Evolutionary conservation across 2,888 invertebrate genomes (phyloP), one percentile per base, ranked within the genome.

Genomic region (Portevinia maculata): DNA sequence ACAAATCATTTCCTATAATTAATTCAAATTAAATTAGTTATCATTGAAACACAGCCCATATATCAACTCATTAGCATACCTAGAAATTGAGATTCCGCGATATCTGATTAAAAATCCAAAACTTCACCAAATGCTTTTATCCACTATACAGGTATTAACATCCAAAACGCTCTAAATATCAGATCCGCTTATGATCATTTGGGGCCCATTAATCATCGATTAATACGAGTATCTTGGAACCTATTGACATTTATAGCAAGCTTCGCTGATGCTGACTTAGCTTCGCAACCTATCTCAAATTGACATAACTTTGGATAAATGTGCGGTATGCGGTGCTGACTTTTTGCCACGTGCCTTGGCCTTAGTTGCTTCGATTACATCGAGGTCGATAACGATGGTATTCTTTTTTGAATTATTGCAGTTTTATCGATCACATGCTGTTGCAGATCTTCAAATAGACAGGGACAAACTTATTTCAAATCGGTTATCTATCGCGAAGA

Each of bases 151-250:
- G 34, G 53, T 67, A 15, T 53, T 41, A 34, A 44, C 46, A 48
- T 50, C 41, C 15, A 59, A 70, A 60, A 8, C 50, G 50, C 30
- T 60, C 59, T 24, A 59, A 70, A 70, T 70, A 59, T n/a, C 50
- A 70, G 41, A 59, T 28, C 19, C 24, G 24, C 15, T 9, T 11
- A 11, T 44, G 53, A 55, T 44, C 32, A 67, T 39, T 39, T 21
- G 9, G 13, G 15, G 30, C 0, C 28, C 32, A 70, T 55, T 41
- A 50, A 59, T 50, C 48, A 50, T n/a, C 50, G 21, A 32, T 50
- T 19, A 59, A 39, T 48, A 39, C 30, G 59, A 69, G 70, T n/a
- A n/a, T 64, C 24, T 64, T 64, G 8, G 28, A 50, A 64, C 50
- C 24, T 46, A 48, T 48, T 37, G 30, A 19, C 53, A 34, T 41